Evolutionary conservation across 2,888 invertebrate genomes (phyloP).

Genomic region (Cataglyphis livida): DNA sequence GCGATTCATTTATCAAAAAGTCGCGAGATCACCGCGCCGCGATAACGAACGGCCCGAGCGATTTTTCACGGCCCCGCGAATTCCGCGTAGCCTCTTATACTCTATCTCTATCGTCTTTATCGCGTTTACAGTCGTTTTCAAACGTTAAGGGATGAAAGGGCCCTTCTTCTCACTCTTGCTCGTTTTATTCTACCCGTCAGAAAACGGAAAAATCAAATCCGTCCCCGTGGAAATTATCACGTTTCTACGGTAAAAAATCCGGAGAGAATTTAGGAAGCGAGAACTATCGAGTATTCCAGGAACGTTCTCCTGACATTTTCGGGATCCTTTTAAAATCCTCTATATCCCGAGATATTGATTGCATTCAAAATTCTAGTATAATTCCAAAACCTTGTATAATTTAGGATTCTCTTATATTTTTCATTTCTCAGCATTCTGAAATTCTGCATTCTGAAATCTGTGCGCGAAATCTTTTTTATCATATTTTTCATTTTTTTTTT

Average conservation of each 20-base stretch:
- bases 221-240: not conserved
- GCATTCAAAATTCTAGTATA: not conserved
- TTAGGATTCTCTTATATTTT: not conserved
- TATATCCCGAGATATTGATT: not conserved
- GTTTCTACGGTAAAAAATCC: not conserved
- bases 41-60: constrained; percentile 45
- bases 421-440: not conserved
- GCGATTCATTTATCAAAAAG: constrained; percentile 56
- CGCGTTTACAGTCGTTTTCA: constrained; percentile 44
- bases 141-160: constrained; percentile 18
- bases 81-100: constrained; percentile 8
- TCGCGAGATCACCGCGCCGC: constrained; percentile 51
- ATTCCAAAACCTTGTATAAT: not conserved
- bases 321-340: not conserved
- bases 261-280: not conserved
- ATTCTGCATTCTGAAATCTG: not conserved
- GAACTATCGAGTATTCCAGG: not conserved
- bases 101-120: constrained; percentile 31
- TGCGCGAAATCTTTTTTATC: too few relatives aligned
- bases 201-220: constrained; percentile 30
- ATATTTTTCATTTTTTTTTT: not conserved
- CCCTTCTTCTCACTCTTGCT: not conserved
- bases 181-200: constrained; percentile 16
- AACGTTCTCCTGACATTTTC: not conserved
- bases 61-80: constrained; percentile 50